These are phyloP conservation scores for Petrocephalus schoutedeni DNA, from an alignment of 2,797 vertebrate genomes.

Conservation along the genomic window DNA sequence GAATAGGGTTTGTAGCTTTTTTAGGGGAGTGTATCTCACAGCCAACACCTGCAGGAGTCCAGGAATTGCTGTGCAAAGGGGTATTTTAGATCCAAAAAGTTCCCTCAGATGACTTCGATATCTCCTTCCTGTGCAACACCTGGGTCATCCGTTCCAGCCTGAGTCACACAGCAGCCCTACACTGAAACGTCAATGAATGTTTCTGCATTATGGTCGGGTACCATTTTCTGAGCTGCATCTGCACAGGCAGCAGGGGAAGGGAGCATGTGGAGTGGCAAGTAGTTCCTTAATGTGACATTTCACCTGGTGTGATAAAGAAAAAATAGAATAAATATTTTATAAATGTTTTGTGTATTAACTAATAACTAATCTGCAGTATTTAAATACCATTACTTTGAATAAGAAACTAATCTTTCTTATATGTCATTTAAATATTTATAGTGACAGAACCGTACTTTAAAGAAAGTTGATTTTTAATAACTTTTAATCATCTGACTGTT, in stretches of 20 bases:
- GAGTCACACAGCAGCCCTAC: not conserved
- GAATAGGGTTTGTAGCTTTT: not conserved
- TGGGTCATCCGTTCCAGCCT: not conserved
- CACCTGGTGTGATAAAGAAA: not conserved
- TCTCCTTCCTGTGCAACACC: not conserved
- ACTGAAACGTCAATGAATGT: not conserved
- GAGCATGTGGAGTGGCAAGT: not conserved
- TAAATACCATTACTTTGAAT: not conserved
- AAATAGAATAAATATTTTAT: not conserved
- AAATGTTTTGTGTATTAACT: not conserved
- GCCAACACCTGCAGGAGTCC: not conserved
- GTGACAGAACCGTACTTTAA: constrained; percentile 7
- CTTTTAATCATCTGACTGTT: constrained; percentile 28
- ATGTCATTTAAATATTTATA: constrained; percentile 18
- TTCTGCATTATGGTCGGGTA: not conserved
- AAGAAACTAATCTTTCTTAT: not conserved
- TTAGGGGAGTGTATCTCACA: constrained; percentile 9
- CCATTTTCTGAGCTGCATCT: not conserved
- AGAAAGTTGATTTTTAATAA: constrained; percentile 24
- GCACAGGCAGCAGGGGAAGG: not conserved
- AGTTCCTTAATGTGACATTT: not conserved
- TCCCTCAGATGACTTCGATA: not conserved
- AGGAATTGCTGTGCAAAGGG: not conserved
- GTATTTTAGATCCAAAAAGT: constrained; percentile 2
- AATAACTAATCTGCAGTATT: not conserved